Evolutionary conservation across 1,140 invertebrate genomes (phyloP).

Genomic region (Mycetomoellerius zeteki): DNA sequence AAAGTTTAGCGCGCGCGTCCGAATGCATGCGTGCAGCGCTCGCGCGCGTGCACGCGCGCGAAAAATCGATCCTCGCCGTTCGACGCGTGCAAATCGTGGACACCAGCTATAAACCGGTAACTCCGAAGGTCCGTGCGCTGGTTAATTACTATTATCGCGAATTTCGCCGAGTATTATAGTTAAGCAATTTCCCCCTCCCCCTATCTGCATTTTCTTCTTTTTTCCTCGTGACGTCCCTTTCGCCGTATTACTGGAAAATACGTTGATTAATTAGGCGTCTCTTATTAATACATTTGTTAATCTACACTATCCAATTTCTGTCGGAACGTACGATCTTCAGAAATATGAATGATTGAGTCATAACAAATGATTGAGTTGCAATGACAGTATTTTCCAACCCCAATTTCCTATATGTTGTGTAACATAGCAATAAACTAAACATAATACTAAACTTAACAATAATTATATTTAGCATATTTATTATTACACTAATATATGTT

Average conservation of each 20-base stretch:
- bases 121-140: slow-evolving; percentile 20
- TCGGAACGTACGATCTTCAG: background rate
- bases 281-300: slow-evolving; percentile 18
- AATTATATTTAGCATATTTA: slow-evolving; percentile 20
- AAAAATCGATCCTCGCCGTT: slow-evolving; percentile 83
- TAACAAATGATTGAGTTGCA: background rate
- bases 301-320: background rate
- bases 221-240: background rate
- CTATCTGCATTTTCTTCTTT: background rate
- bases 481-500: background rate
- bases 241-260: slow-evolving; percentile 29
- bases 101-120: slow-evolving; percentile 60
- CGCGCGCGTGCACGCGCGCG: slow-evolving; percentile 67
- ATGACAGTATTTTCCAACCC: background rate
- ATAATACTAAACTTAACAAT: background rate
- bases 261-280: slow-evolving; percentile 10
- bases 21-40: slow-evolving; percentile 37
- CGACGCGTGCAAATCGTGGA: slow-evolving; percentile 65
- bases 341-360: background rate
- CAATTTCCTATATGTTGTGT: background rate
- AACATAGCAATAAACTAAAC: no score
- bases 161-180: slow-evolving; percentile 32
- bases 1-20: slow-evolving; percentile 66
- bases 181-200: background rate
- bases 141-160: slow-evolving; percentile 53